Conservation (phyloP, 1,140 invertebrate genomes). For the Drosophila cardini region DNA sequence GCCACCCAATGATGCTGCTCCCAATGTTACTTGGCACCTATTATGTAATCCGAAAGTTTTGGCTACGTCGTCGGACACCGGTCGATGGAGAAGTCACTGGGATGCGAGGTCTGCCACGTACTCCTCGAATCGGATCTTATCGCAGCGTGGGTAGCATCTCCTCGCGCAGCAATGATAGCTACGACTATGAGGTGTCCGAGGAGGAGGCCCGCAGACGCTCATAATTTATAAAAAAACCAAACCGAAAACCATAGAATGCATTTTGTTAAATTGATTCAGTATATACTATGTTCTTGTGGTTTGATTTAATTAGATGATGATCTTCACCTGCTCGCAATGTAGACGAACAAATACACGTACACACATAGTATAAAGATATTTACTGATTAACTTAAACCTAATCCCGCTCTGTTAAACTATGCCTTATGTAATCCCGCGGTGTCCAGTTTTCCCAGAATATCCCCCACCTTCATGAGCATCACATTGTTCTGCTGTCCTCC, state of each 20-base stretch:
- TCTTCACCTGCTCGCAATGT: neutral
- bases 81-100: neutral
- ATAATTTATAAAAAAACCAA: neutral
- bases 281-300: constrained; percentile 5
- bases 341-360: constrained; percentile 8
- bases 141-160: constrained; percentile 44
- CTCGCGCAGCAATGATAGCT: constrained; percentile 37
- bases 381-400: neutral
- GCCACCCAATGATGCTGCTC: constrained; percentile 62
- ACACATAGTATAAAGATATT: neutral
- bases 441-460: constrained; percentile 76
- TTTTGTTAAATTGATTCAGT: constrained; percentile 32
- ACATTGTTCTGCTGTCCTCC: constrained; percentile 45
- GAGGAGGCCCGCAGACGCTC: constrained; percentile 9
- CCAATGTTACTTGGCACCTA: constrained; percentile 39
- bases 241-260: neutral
- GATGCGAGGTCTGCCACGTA: constrained; percentile 13
- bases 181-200: constrained; percentile 16
- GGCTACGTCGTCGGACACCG: constrained; percentile 16
- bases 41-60: constrained; percentile 40
- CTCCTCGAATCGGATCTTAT: constrained; percentile 43
- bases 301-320: constrained; percentile 8
- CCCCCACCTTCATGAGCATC: constrained; percentile 64
- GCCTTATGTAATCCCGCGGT: constrained; percentile 49
- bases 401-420: neutral